Conservation (phyloP, 2,888 invertebrate species). For the Opisthograptis luteolata region DNA sequence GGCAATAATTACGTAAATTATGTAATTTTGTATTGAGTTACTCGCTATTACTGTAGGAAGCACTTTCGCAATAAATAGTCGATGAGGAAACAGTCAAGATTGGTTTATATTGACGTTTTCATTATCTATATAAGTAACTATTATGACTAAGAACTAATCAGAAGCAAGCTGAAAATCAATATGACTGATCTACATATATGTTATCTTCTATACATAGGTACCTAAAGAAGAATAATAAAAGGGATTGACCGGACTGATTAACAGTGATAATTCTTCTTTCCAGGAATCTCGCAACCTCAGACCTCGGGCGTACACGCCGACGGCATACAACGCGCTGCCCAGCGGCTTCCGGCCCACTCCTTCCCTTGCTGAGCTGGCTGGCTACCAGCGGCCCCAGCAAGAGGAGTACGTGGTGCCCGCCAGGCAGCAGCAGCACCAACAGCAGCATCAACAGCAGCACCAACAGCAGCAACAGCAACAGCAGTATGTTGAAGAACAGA, state of each 20-base stretch:
- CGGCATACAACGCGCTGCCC: slow-evolving; percentile 69
- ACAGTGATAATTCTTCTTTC: slow-evolving; percentile 25
- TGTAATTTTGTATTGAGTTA: slow-evolving; percentile 42
- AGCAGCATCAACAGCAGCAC: slow-evolving; percentile 56
- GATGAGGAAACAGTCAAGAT: slow-evolving; percentile 33
- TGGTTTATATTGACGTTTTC: slow-evolving; percentile 3
- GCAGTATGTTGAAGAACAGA: slow-evolving; percentile 86
- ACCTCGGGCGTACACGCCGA: slow-evolving; percentile 74
- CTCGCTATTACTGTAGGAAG: slow-evolving; percentile 33
- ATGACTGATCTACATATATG: too few relatives aligned
- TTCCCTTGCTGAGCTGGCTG: slow-evolving; percentile 75
- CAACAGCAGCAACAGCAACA: slow-evolving; percentile 54
- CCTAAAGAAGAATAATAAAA: too few relatives aligned
- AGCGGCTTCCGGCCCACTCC: slow-evolving; percentile 75
- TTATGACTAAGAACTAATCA: too few relatives aligned
- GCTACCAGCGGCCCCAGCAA: slow-evolving; percentile 67
- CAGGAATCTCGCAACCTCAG: slow-evolving; percentile 79
- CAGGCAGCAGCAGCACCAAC: slow-evolving; percentile 50
- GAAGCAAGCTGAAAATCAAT: too few relatives aligned
- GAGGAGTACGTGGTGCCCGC: slow-evolving; percentile 19
- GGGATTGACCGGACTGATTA: too few relatives aligned
- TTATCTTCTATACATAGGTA: too few relatives aligned
- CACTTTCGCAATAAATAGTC: slow-evolving; percentile 28
- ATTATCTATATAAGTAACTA: not conserved
- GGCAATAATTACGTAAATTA: slow-evolving; percentile 48